These are phyloP conservation scores for Volucella zonaria DNA, from an alignment of 2,888 invertebrate species.

Conservation along the genomic window DNA sequence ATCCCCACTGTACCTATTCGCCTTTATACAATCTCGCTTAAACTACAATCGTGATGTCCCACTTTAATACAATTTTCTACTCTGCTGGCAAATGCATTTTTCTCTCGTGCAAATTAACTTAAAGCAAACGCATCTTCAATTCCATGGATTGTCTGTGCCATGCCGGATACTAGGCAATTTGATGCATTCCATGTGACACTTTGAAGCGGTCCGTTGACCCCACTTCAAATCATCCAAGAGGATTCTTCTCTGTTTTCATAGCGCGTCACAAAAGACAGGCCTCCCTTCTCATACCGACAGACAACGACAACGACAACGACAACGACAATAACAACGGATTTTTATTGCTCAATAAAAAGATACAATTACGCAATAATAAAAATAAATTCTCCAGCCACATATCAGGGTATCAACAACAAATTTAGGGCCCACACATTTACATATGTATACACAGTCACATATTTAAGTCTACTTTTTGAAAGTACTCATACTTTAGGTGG, in stretches of 20 bases:
- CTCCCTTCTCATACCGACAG: neutral
- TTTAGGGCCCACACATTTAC: slow-evolving; percentile 40
- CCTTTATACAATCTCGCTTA: neutral
- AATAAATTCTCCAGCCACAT: slow-evolving; percentile 59
- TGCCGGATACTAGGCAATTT: slow-evolving; percentile 67
- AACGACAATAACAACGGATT: slow-evolving; percentile 21
- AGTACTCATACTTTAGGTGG: neutral
- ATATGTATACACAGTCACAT: neutral
- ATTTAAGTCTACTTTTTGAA: slow-evolving; percentile 15
- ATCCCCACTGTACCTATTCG: slow-evolving; percentile 37
- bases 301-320: too few relatives aligned
- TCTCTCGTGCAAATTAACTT: slow-evolving; percentile 52
- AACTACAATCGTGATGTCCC: slow-evolving; percentile 52
- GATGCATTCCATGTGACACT: slow-evolving; percentile 63
- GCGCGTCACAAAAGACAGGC: slow-evolving; percentile 29
- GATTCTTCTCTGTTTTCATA: slow-evolving; percentile 5
- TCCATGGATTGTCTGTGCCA: slow-evolving; percentile 26
- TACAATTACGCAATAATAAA: slow-evolving; percentile 69
- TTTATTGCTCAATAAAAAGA: slow-evolving; percentile 68
- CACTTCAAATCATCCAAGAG: slow-evolving; percentile 33
- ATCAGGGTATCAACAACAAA: slow-evolving; percentile 48
- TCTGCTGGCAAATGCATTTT: slow-evolving; percentile 49
- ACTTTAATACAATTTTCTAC: slow-evolving; percentile 25
- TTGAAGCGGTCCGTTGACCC: slow-evolving; percentile 61
- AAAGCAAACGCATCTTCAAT: slow-evolving; percentile 48